Evolutionary conservation across 2,888 invertebrate species (phyloP), one percentile per base, ranked within the genome.

Genomic region (Baccha elongata): DNA sequence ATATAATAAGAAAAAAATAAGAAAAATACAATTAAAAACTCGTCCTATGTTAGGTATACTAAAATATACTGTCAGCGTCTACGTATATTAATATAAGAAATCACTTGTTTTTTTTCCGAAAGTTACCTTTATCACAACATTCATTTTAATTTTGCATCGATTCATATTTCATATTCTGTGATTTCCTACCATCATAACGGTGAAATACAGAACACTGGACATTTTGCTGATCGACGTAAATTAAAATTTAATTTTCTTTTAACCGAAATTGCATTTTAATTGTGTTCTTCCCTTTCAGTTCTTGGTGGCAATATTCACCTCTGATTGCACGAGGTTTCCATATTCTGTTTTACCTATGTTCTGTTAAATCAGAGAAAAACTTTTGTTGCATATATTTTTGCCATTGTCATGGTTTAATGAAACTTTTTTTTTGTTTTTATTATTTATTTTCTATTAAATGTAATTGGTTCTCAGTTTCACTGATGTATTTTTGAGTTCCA

Each of bases 321-420:
- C 35, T 11, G 35, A 35, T 35, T 35, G 7, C 35, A 35, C 10
- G 35, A 35, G 35, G 7, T 35, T n/a, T n/a, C n/a, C n/a, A n/a
- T n/a, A n/a, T n/a, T n/a, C n/a, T n/a, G n/a, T n/a, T n/a, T n/a
- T n/a, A n/a, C n/a, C n/a, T n/a, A n/a, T n/a, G n/a, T n/a, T n/a
- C n/a, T n/a, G n/a, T n/a, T n/a, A n/a, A n/a, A n/a, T n/a, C n/a
- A n/a, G n/a, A n/a, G 2, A 8, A 6, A 35, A 35, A 35, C 35
- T 35, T 35, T 6, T 26, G 3, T 35, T 3, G 11, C 11, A 35
- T 35, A 11, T 3, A 15, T 29, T 52, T 40, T 50, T 8, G 15
- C 55, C 60, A 71, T 26, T 71, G 13, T 19, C 37, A 19, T 15
- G 35, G 53, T 53, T 73, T 72, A 74, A 74, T 67, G 58, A 74